Conservation (phyloP, 2,888 invertebrate genomes). For the Acronicta aceris region DNA sequence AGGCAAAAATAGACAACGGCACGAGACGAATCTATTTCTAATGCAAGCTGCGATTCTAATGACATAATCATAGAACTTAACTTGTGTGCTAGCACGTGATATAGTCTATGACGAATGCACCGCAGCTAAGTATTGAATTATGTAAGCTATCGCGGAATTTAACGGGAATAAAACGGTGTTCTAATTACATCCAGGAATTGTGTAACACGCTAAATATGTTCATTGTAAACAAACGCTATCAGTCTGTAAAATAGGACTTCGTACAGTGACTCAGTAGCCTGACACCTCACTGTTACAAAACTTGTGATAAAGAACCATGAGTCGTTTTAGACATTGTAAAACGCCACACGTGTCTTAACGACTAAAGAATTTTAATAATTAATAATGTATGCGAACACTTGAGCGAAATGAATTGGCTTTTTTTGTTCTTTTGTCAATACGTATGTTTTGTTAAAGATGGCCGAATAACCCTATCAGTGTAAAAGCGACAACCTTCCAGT, state of each 20-base stretch:
- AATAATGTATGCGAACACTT: slow-evolving; percentile 26
- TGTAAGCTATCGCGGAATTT: slow-evolving; percentile 30
- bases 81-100: slow-evolving; percentile 48
- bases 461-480: background rate
- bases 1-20: slow-evolving; percentile 6
- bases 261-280: slow-evolving; percentile 62
- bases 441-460: slow-evolving; percentile 13
- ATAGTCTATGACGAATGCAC: slow-evolving; percentile 38
- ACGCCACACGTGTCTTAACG: slow-evolving; percentile 20
- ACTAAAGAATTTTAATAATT: slow-evolving; percentile 18
- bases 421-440: slow-evolving; percentile 19
- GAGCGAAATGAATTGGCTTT: slow-evolving; percentile 20
- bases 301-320: slow-evolving; percentile 50
- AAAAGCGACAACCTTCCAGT: slow-evolving; percentile 15
- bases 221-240: slow-evolving; percentile 60
- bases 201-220: slow-evolving; percentile 58
- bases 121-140: slow-evolving; percentile 44
- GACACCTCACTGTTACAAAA: slow-evolving; percentile 55
- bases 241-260: slow-evolving; percentile 60
- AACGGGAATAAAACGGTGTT: slow-evolving; percentile 31
- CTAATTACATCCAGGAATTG: slow-evolving; percentile 31
- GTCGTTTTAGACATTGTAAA: slow-evolving; percentile 17
- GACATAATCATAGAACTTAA: slow-evolving; percentile 48
- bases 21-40: slow-evolving; percentile 40
- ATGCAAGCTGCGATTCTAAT: slow-evolving; percentile 43